Conservation (phyloP, 1,140 invertebrate species). For the Listronotus bonariensis region DNA sequence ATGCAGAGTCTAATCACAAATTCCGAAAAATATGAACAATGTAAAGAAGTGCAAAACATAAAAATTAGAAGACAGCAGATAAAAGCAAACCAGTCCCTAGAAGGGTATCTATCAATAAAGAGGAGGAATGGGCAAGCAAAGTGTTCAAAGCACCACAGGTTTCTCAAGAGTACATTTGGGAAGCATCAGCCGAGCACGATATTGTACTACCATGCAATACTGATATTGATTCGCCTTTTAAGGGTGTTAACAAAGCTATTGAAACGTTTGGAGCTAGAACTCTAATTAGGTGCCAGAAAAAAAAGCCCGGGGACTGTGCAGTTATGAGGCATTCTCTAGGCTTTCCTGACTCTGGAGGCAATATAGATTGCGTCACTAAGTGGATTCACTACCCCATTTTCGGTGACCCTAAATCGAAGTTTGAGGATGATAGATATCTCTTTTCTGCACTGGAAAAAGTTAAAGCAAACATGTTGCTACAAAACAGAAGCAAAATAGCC, state of each 20-base stretch:
- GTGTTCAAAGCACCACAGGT: not conserved
- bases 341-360: too few species aligned
- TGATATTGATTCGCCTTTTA: not conserved
- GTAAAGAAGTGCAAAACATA: not conserved
- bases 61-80: constrained; percentile 1
- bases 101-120: too few species aligned
- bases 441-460: not conserved
- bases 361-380: too few species aligned
- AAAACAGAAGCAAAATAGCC: not conserved
- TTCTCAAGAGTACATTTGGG: not conserved
- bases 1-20: not conserved
- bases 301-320: not conserved
- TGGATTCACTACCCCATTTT: too few species aligned
- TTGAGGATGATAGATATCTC: not conserved
- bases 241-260: not conserved
- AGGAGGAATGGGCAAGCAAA: not conserved
- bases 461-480: too few species aligned
- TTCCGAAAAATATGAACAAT: not conserved
- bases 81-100: not conserved
- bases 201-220: not conserved
- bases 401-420: not conserved
- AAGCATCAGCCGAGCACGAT: not conserved
- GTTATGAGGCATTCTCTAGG: too few species aligned
- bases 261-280: not conserved
- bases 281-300: not conserved